These are phyloP conservation scores for Arrhamphus sclerolepis DNA, from an alignment of 2,797 vertebrate species.

Conservation along the genomic window DNA sequence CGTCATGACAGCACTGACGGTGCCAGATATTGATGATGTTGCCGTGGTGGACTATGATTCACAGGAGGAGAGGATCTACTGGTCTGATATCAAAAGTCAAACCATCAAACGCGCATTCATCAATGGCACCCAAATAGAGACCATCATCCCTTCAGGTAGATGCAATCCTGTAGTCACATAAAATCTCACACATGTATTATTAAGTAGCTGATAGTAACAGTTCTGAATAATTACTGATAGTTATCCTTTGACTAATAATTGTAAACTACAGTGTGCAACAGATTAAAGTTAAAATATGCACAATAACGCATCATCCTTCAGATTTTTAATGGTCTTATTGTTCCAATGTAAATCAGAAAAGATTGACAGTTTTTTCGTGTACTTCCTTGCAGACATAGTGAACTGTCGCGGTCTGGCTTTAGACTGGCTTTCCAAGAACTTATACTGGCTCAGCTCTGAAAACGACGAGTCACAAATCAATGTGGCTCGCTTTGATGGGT, in stretches of 20 bases:
- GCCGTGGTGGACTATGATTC: conserved; percentile 96
- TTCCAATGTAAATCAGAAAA: neutral
- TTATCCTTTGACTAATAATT: too few species aligned
- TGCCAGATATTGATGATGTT: conserved; percentile 97
- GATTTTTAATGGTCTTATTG: neutral
- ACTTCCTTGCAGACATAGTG: conserved; percentile 86
- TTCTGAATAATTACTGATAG: too few species aligned
- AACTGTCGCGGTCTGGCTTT: conserved; percentile 95
- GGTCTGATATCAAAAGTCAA: conserved; percentile 97
- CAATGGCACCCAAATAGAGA: conserved; percentile 96
- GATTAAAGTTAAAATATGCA: too few species aligned
- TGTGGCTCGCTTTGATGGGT: conserved; percentile 94
- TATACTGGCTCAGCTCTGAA: conserved; percentile 99
- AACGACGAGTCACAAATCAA: conserved; percentile 99
- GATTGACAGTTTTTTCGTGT: neutral
- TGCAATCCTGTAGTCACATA: neutral
- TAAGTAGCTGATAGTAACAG: too few species aligned
- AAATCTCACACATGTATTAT: too few species aligned
- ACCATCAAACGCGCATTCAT: conserved; percentile 96
- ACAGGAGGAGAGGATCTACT: conserved; percentile 93
- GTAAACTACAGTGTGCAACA: too few species aligned
- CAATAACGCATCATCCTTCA: neutral
- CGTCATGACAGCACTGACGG: conserved; percentile 96
- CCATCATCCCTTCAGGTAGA: conserved; percentile 93
- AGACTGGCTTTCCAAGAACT: conserved; percentile 97